phyloP scores from a whole-genome alignment of 2,797 vertebrate species.

The Sardinella longiceps region DNA sequence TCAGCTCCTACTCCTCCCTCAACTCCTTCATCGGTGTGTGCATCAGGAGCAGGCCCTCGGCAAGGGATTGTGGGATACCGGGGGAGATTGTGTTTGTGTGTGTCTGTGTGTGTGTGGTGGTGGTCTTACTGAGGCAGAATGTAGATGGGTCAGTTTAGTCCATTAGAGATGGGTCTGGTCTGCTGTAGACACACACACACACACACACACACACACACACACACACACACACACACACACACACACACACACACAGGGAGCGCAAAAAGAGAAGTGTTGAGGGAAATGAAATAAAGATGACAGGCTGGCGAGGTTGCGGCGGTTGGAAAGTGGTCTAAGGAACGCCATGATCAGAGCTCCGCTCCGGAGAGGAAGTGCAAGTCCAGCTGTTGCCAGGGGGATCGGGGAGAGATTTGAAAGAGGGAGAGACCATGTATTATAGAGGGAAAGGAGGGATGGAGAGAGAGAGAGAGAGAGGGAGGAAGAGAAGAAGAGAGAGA shows the following conservation, averaged over 20 bases:
- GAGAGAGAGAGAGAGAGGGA: not conserved
- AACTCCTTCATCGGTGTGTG: constrained; percentile 95
- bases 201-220: too few relatives aligned
- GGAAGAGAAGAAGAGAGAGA: constrained; percentile 53
- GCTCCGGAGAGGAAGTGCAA: not conserved
- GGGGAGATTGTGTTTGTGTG: not conserved
- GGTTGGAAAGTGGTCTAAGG: too few relatives aligned
- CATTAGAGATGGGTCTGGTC: too few relatives aligned
- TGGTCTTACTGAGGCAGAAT: too few relatives aligned
- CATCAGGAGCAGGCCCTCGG: not conserved
- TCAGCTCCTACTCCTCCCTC: constrained; percentile 96
- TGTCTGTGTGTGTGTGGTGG: too few relatives aligned
- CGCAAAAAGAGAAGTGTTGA: not conserved
- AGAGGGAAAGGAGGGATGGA: not conserved
- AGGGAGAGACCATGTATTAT: not conserved
- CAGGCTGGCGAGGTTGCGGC: too few relatives aligned
- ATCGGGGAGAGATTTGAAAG: not conserved
- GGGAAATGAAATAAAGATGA: not conserved
- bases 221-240: too few relatives aligned
- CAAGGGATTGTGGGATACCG: too few relatives aligned
- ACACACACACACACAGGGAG: too few relatives aligned
- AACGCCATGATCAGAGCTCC: not conserved
- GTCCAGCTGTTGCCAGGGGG: not conserved
- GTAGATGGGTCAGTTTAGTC: too few relatives aligned
- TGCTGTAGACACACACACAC: too few relatives aligned